Evolutionary conservation across 2,888 invertebrate genomes (phyloP), one percentile per base, ranked within the genome.

Genomic region (Drosophila tripunctata): DNA sequence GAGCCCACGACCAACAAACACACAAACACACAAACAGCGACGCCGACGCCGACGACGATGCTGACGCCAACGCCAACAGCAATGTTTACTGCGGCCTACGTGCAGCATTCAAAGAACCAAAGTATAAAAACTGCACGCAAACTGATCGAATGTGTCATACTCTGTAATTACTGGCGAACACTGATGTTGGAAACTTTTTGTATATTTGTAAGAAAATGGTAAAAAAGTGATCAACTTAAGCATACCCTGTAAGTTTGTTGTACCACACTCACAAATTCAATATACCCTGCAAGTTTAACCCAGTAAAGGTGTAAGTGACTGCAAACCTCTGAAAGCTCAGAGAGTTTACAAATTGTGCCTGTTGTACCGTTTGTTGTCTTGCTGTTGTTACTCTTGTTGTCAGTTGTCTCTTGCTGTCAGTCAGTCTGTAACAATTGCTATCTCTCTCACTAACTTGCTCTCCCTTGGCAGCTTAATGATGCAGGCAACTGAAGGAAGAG

Each of bases 391-490:
- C 40, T 38, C 14, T 43, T 50, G 54, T 60, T 57, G 54, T 54
- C 65, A 66, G 52, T 54, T 56, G 56, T 60, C 58, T 58, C 47
- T 43, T 38, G 35, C 66, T 58, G 58, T 58, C 65, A 68, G 50
- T 57, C 64, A 38, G 54, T 47, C 60, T 50, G 50, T 15, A 52
- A n/a, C 12, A 22, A 8, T 40, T 12, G 21, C 51, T 3, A 5
- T 24, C 15, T 15, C 14, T 14, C 33, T 17, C 30, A 2, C 19
- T 14, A 41, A 17, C 52, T 54, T 30, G 5, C 41, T 10, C 55
- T 43, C 41, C 47, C 63, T 51, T 66, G 48, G 61, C 55, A 60
- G 65, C 47, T 47, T 67, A 81, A 77, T 78, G 81, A 72, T 55
- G 67, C 75, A 58, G 61, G 41, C 51, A 17, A 8, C 38, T 30